phyloP scores from a whole-genome alignment of 1,140 invertebrate species.

The Bathynomus jamesi region DNA sequence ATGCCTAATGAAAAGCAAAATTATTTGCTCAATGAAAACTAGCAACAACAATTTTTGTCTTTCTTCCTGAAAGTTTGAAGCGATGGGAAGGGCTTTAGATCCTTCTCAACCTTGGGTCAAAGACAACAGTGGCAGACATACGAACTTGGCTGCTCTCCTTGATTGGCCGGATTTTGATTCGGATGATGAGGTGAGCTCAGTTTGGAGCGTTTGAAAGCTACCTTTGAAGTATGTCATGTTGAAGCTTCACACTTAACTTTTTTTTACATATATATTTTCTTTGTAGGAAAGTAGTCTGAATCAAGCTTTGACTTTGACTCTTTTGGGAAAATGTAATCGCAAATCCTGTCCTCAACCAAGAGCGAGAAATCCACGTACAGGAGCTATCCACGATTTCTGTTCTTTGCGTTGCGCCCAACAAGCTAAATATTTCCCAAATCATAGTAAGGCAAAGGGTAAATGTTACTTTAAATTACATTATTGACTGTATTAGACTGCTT shows the following conservation, averaged over 20 bases:
- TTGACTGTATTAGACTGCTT: too few relatives aligned
- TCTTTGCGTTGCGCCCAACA: constrained; percentile 46
- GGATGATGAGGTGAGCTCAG: constrained; percentile 47
- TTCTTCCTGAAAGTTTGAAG: constrained; percentile 39
- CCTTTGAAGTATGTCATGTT: too few relatives aligned
- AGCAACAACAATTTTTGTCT: too few relatives aligned
- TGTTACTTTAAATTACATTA: too few relatives aligned
- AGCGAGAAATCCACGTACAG: constrained; percentile 49
- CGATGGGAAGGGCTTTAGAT: constrained; percentile 49
- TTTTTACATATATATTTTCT: too few relatives aligned
- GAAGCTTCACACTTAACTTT: too few relatives aligned
- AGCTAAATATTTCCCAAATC: constrained; percentile 35
- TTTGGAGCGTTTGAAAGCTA: too few relatives aligned
- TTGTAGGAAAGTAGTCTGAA: constrained; percentile 32
- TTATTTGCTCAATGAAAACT: too few relatives aligned
- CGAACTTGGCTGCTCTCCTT: constrained; percentile 51
- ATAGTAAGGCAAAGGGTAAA: constrained; percentile 40
- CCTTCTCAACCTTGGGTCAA: constrained; percentile 52
- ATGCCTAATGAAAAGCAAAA: too few relatives aligned
- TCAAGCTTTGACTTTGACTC: constrained; percentile 27
- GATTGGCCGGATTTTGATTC: constrained; percentile 56
- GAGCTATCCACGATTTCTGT: constrained; percentile 49
- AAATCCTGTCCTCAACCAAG: constrained; percentile 44
- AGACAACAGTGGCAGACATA: constrained; percentile 50
- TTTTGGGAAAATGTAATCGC: constrained; percentile 41